These are phyloP conservation scores for Mechanitis messenoides DNA, from an alignment of 2,888 invertebrate genomes.

Conservation along the genomic window DNA sequence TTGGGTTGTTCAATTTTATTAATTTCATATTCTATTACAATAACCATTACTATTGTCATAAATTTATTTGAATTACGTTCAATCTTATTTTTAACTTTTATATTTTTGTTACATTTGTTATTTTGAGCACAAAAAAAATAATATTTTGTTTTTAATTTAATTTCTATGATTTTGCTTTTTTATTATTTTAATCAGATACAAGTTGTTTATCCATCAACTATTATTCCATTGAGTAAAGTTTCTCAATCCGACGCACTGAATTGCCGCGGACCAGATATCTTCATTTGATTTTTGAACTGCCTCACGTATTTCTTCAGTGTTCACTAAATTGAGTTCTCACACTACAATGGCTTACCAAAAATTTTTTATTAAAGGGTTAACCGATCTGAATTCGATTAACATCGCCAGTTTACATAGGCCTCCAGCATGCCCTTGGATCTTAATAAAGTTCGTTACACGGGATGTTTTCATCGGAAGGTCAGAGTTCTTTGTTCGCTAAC, in stretches of 20 bases:
- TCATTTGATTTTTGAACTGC: slow-evolving; percentile 58
- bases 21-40: slow-evolving; percentile 22
- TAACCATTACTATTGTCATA: slow-evolving; percentile 13
- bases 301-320: slow-evolving; percentile 56
- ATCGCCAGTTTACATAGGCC: slow-evolving; percentile 49
- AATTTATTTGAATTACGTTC: slow-evolving; percentile 9
- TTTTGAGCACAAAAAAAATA: no score
- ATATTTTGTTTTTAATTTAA: no score
- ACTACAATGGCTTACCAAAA: slow-evolving; percentile 66
- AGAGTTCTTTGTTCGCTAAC: slow-evolving; percentile 49
- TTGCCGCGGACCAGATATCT: slow-evolving; percentile 46
- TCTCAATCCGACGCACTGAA: slow-evolving; percentile 1
- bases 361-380: slow-evolving; percentile 74
- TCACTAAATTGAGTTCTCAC: slow-evolving; percentile 74
- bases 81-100: neutral
- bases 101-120: no score
- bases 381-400: slow-evolving; percentile 73
- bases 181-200: no score
- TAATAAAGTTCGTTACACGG: slow-evolving; percentile 30
- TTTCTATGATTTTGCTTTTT: no score
- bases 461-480: slow-evolving; percentile 43
- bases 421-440: slow-evolving; percentile 26
- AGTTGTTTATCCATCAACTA: no score
- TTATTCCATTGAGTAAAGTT: no score
- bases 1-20: slow-evolving; percentile 19